Evolutionary conservation across 2,888 invertebrate genomes (phyloP).

Genomic region (Drosophila atroscutellata): DNA sequence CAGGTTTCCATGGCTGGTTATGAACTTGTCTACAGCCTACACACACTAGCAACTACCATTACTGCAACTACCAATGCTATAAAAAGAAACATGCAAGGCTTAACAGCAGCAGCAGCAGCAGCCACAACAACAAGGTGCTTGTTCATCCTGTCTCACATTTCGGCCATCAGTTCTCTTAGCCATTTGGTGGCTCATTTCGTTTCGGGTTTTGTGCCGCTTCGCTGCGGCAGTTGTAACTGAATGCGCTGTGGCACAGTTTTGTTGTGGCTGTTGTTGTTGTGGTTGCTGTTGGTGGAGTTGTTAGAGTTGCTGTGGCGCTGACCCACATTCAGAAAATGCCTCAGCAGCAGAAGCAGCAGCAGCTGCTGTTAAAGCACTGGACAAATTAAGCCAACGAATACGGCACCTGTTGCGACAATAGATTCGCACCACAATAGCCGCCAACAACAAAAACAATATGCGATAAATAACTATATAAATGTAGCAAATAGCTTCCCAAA

Average conservation of each 20-base stretch:
- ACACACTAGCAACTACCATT: slow-evolving; percentile 15
- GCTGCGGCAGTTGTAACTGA: slow-evolving; percentile 61
- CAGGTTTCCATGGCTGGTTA: slow-evolving; percentile 15
- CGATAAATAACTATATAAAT: slow-evolving; percentile 7
- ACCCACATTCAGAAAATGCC: slow-evolving; percentile 39
- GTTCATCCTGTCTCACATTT: slow-evolving; percentile 52
- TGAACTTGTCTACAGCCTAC: slow-evolving; percentile 44
- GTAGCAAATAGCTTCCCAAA: slow-evolving; percentile 15
- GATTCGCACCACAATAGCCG: slow-evolving; percentile 30
- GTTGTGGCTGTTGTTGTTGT: slow-evolving; percentile 3
- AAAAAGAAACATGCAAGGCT: slow-evolving; percentile 27
- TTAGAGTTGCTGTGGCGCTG: slow-evolving; percentile 40
- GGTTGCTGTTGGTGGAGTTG: slow-evolving; percentile 15
- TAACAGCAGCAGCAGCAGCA: slow-evolving; percentile 10
- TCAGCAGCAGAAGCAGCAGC: slow-evolving; percentile 4
- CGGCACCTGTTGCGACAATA: slow-evolving; percentile 54
- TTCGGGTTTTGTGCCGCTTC: slow-evolving; percentile 67
- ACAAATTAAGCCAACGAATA: slow-evolving; percentile 50
- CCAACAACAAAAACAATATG: not conserved
- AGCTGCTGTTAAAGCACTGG: slow-evolving; percentile 32
- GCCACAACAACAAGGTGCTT: slow-evolving; percentile 26
- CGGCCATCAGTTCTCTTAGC: slow-evolving; percentile 37
- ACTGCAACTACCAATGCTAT: not conserved
- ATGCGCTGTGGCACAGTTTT: slow-evolving; percentile 62
- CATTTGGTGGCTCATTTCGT: slow-evolving; percentile 54